Evolutionary conservation across 1,140 invertebrate genomes (phyloP).

Genomic region (Cotesia glomerata): DNA sequence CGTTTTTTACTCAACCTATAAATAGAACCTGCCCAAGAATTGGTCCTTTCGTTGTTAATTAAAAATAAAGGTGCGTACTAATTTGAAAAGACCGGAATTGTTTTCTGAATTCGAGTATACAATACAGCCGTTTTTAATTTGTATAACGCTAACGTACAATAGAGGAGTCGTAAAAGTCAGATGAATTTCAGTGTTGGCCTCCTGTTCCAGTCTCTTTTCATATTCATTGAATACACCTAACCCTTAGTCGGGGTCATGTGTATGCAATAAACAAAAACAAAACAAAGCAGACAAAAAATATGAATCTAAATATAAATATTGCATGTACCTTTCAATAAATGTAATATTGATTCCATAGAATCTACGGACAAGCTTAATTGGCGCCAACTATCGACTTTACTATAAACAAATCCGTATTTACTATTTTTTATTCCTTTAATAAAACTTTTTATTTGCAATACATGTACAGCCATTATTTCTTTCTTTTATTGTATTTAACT

Average conservation of each 20-base stretch:
- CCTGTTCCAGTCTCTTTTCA: no score
- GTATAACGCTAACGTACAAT: neutral
- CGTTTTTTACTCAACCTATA: no score
- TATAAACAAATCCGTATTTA: neutral
- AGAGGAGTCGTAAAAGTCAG: neutral
- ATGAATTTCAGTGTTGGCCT: neutral
- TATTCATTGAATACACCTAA: no score
- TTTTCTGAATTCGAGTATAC: neutral
- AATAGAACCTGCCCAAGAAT: no score
- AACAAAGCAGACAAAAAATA: neutral
- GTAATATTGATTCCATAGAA: slow-evolving; percentile 5
- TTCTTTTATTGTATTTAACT: no score
- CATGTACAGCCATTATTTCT: no score
- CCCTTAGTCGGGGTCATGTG: no score
- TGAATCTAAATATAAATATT: neutral
- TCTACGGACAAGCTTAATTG: slow-evolving; percentile 16
- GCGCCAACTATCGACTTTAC: neutral
- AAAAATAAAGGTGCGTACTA: neutral
- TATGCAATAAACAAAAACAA: neutral
- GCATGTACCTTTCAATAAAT: neutral
- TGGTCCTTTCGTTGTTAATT: neutral
- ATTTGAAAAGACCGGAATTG: neutral
- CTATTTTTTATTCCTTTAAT: neutral
- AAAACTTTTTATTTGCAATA: no score
- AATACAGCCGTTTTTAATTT: neutral